Evolutionary conservation across 2,888 invertebrate species (phyloP).

Genomic region (Acleris emargana): DNA sequence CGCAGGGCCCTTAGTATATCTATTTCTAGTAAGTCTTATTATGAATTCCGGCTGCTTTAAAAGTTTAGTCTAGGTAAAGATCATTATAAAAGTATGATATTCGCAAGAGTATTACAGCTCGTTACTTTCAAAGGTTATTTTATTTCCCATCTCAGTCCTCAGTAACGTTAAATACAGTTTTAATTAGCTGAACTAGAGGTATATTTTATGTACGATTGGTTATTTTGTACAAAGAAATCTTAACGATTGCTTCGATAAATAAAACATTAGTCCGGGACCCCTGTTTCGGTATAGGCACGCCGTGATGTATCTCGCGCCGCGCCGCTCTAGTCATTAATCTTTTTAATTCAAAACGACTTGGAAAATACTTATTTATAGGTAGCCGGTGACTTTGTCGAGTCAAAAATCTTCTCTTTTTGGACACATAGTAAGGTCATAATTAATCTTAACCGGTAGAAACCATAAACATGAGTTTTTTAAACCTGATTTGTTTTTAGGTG

Average conservation of each 20-base stretch:
- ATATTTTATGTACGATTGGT: not conserved
- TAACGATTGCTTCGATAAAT: slow-evolving; percentile 4
- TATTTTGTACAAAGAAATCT: not conserved
- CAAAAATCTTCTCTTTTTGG: not conserved
- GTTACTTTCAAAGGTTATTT: not conserved
- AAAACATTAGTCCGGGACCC: slow-evolving; percentile 34
- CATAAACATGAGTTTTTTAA: too few relatives aligned
- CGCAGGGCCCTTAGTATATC: too few relatives aligned
- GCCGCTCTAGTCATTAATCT: slow-evolving; percentile 46
- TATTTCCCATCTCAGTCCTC: not conserved
- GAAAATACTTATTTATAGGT: not conserved
- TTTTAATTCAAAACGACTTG: slow-evolving; percentile 39
- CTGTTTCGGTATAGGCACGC: slow-evolving; percentile 45
- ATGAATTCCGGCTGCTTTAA: not conserved
- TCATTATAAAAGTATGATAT: too few relatives aligned
- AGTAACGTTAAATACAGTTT: not conserved
- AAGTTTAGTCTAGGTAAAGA: too few relatives aligned
- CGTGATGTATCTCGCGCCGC: slow-evolving; percentile 42
- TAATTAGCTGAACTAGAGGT: not conserved
- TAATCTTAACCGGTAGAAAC: too few relatives aligned
- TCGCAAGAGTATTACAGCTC: too few relatives aligned
- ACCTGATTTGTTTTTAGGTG: too few relatives aligned
- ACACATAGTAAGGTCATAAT: too few relatives aligned
- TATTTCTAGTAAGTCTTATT: not conserved
- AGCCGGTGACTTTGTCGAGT: not conserved